Percentiles rank a stretch among this genome's conserved stretches.
Conservation (phyloP, 2,888 invertebrate species). For the Flexamia atlantica region DNA sequence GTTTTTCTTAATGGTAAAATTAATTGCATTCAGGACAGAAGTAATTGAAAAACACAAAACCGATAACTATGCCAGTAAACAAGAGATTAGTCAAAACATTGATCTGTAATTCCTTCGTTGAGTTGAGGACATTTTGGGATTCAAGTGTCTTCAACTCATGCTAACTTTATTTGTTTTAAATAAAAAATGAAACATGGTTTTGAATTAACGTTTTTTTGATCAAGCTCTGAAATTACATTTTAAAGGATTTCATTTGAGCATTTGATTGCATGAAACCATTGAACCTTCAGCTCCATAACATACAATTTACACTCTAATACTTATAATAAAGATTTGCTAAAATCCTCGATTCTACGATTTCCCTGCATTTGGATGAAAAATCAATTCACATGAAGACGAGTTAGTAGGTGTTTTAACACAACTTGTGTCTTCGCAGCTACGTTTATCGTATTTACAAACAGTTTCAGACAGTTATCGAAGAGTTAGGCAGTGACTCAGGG, state of each 20-base stretch:
- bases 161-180: too few species aligned
- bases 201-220: too few species aligned
- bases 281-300: background rate
- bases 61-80: too few species aligned
- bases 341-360: background rate
- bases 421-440: background rate
- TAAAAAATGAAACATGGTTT: too few species aligned
- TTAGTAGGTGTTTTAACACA: background rate
- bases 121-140: too few species aligned
- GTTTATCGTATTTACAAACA: slow-evolving; percentile 9
- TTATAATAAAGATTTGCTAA: background rate
- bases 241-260: background rate
- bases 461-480: background rate
- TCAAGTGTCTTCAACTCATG: too few species aligned
- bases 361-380: background rate
- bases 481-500: slow-evolving; percentile 7
- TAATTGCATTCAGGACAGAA: too few species aligned
- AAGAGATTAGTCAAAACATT: too few species aligned
- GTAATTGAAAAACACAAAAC: too few species aligned
- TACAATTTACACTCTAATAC: background rate
- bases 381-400: slow-evolving; percentile 5
- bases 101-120: too few species aligned
- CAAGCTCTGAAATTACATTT: background rate
- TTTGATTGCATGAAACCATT: background rate
- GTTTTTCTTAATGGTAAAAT: too few species aligned